Percentiles rank a stretch among this genome's conserved stretches.
phyloP scores from a whole-genome alignment of 2,113 vertebrate species.

The Entelurus aequoreus region DNA sequence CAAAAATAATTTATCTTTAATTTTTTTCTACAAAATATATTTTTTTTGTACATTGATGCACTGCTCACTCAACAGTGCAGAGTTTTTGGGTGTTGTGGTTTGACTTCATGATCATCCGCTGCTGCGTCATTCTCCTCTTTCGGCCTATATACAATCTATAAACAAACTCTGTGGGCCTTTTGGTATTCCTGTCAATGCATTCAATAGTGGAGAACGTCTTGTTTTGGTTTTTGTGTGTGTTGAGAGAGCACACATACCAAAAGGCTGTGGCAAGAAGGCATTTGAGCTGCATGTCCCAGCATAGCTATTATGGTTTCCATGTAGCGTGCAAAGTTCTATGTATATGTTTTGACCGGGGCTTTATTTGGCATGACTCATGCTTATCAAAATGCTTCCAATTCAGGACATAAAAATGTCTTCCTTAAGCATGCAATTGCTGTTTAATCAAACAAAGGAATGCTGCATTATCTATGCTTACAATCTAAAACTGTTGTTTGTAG shows the following conservation, averaged over 20 bases:
- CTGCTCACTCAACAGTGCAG: conserved; percentile 57
- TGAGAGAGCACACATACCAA: conserved; percentile 28
- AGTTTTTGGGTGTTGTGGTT: conserved; percentile 43
- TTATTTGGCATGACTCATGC: conserved; percentile 65
- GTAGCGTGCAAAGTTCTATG: conserved; percentile 72
- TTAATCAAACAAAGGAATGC: conserved; percentile 2
- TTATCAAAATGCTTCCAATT: conserved; percentile 72
- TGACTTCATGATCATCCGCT: conserved; percentile 22
- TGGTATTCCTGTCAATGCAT: conserved; percentile 46
- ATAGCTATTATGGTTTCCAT: conserved; percentile 74
- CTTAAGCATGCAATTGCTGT: conserved; percentile 16
- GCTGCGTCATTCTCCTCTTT: conserved; percentile 42
- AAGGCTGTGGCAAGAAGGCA: conserved; percentile 62
- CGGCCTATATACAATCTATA: conserved; percentile 53
- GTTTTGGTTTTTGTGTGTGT: conserved; percentile 23
- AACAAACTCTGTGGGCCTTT: conserved; percentile 46
- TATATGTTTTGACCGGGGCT: conserved; percentile 66
- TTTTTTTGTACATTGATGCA: conserved; percentile 62
- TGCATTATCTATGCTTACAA: conserved; percentile 14
- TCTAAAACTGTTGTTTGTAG: conserved; percentile 26
- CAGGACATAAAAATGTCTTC: conserved; percentile 42
- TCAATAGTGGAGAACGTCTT: conserved; percentile 40
- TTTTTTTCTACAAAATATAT: conserved; percentile 69
- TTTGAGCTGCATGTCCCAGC: conserved; percentile 57
- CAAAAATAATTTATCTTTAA: conserved; percentile 77